These are phyloP conservation scores for Euphydryas editha DNA, from an alignment of 2,888 invertebrate species.

Conservation along the genomic window DNA sequence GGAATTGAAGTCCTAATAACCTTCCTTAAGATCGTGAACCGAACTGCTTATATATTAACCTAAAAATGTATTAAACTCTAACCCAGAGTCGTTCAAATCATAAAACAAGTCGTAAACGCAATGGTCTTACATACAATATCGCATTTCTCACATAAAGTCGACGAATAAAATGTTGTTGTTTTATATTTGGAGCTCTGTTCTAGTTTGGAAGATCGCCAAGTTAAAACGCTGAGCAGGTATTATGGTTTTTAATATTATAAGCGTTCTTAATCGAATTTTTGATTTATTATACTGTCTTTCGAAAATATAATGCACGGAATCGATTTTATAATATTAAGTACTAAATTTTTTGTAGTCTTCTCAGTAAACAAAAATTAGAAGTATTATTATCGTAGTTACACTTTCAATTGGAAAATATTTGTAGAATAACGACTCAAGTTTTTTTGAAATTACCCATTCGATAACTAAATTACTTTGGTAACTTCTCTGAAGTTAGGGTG, in stretches of 20 bases:
- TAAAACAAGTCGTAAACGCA: constrained; percentile 1
- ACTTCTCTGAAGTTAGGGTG: too few relatives aligned
- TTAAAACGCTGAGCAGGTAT: not conserved
- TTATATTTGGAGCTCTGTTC: not conserved
- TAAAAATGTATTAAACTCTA: not conserved
- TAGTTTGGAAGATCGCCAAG: not conserved
- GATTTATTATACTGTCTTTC: not conserved
- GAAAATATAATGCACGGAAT: too few relatives aligned
- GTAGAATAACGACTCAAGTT: too few relatives aligned
- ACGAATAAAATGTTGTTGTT: constrained; percentile 2
- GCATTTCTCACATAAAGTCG: constrained; percentile 1
- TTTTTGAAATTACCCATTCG: too few relatives aligned
- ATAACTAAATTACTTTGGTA: too few relatives aligned
- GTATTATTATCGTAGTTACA: too few relatives aligned
- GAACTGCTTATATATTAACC: not conserved
- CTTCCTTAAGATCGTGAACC: not conserved
- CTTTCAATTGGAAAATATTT: too few relatives aligned
- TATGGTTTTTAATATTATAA: not conserved
- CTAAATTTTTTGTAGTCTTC: too few relatives aligned
- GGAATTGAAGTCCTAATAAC: not conserved
- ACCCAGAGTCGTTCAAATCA: not conserved
- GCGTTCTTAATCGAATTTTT: not conserved
- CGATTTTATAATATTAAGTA: too few relatives aligned
- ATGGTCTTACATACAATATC: not conserved
- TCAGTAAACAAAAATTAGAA: too few relatives aligned